These are phyloP conservation scores for Octodon degus DNA, from an alignment of 2,113 vertebrate species.

Conservation along the genomic window DNA sequence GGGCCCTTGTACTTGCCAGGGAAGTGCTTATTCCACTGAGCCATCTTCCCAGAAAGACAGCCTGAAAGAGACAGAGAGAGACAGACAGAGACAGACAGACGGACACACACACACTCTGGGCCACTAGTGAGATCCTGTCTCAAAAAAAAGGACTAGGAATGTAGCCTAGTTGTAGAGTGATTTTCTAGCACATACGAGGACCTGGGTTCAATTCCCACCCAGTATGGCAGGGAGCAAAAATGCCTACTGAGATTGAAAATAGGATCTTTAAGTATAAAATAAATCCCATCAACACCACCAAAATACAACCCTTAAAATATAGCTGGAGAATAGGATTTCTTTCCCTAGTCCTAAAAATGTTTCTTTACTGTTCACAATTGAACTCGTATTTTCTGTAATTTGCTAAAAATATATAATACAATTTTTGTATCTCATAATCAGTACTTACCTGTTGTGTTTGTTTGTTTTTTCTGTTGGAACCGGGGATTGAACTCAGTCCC, in stretches of 20 bases:
- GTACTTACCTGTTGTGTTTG: background rate
- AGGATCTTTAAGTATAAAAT: background rate
- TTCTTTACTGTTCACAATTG: background rate
- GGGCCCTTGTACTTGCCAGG: no score
- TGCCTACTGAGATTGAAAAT: background rate
- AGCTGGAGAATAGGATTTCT: background rate
- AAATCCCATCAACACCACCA: background rate
- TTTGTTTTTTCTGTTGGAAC: no score
- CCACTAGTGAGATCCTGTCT: no score
- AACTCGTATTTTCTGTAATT: slow-evolving; percentile 2
- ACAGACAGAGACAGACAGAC: no score
- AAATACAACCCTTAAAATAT: background rate
- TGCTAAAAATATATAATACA: slow-evolving; percentile 17
- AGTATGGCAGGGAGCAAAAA: background rate
- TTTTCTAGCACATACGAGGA: background rate
- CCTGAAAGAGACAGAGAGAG: no score
- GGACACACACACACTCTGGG: no score
- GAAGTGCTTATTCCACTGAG: no score
- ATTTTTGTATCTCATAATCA: background rate
- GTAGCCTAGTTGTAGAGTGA: background rate
- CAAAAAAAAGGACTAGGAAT: background rate
- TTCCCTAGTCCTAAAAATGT: background rate
- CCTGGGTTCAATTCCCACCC: background rate
- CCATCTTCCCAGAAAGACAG: background rate
- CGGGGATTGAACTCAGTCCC: no score